Percentiles rank a stretch among this genome's conserved stretches.
These are phyloP conservation scores for Styela plicata DNA, from an alignment of 23 tunicate genomes.

Conservation along the genomic window DNA sequence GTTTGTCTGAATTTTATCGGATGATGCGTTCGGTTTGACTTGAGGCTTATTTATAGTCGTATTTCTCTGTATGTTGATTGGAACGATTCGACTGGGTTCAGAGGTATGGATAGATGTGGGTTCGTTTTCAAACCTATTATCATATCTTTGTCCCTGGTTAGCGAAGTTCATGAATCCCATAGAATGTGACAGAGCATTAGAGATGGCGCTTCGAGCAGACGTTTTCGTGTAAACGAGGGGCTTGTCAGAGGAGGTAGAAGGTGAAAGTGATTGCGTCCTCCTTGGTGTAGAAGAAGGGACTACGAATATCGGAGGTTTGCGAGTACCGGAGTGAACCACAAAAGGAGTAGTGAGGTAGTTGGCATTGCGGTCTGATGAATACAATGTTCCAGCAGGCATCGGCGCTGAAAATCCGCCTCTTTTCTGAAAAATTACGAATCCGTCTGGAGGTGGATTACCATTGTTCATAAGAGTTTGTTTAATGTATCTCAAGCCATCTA, in stretches of 20 bases:
- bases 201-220: slow-evolving; percentile 17
- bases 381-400: not conserved
- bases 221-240: not conserved
- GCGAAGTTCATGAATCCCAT: not conserved
- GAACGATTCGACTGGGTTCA: not conserved
- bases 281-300: too few relatives aligned
- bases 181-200: slow-evolving; percentile 7
- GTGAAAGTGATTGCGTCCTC: too few relatives aligned
- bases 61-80: not conserved
- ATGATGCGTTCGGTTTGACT: not conserved
- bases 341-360: not conserved
- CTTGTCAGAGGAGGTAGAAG: not conserved
- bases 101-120: not conserved
- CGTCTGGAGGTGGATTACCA: not conserved
- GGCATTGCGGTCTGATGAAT: not conserved
- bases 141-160: not conserved
- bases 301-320: not conserved
- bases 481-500: not conserved
- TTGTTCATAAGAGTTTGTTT: not conserved
- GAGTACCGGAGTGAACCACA: not conserved
- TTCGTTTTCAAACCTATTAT: not conserved
- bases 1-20: not conserved
- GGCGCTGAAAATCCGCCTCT: not conserved
- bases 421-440: not conserved
- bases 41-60: not conserved